Evolutionary conservation across 92 coral and sea anemone genomes (phyloP), one percentile per base, ranked within the genome.

Genomic region (Epizoanthus scotinus): DNA sequence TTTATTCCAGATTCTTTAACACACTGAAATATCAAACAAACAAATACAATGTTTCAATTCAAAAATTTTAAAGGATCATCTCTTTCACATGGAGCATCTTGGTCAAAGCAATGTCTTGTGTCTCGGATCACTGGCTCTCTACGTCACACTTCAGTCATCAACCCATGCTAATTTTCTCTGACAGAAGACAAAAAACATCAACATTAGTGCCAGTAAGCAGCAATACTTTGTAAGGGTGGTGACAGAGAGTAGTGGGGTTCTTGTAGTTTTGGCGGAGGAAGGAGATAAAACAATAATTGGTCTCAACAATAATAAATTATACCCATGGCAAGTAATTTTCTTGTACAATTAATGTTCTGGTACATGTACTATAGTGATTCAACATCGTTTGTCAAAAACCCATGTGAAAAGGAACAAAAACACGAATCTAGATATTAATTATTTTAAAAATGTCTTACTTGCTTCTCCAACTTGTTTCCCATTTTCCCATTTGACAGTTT

Each of bases 401-500:
- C 22, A 57, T 12, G 27, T 18, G 26, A 24, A 50, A n/a, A 25
- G 19, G 17, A 21, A 8, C 21, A 25, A 25, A 22, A 29, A 28
- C 1, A 58, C 12, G 52, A 47, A 47, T 47, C 52, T 9, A 47
- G 2, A 8, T 3, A 47, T 47, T 47, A 47, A 34, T 20, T 1
- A 3, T n/a, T n/a, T n/a, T n/a, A n/a, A n/a, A n/a, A n/a, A 20
- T 61, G 6, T 82, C 99, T 83, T 72, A 96, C 99, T 96, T 71
- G 96, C 85, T 89, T 89, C 77, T 4, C 91, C 89, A 8, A 75
- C 84, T 85, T 78, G 94, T 82, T 96, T 96, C 74, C 99, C 99
- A 70, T 90, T 87, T 54, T 89, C 93, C 99, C 99, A 96, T 72
- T 87, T 91, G 12, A 94, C 83, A 28, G 90, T 89, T 84, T 93